A percentile compares a stretch with the other conserved stretches of the same genome.
Conservation (phyloP, 2,888 invertebrate genomes). For the Eurytoma adleriae region DNA sequence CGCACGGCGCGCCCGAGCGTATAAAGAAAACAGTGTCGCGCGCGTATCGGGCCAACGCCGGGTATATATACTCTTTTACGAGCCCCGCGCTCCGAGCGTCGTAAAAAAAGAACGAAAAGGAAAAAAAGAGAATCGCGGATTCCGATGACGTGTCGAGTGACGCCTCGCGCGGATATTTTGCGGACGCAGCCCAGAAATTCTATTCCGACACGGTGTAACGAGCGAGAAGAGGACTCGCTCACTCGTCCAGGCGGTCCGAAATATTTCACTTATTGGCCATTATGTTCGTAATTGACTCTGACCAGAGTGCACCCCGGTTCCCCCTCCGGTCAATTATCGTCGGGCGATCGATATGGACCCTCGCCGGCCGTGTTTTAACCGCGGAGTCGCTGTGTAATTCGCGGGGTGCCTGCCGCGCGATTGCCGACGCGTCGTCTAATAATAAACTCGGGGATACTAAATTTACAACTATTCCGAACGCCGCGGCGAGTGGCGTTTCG, state of each 20-base stretch:
- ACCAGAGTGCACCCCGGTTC: conserved; percentile 8
- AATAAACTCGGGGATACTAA: too few species aligned
- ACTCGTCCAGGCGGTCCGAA: conserved; percentile 1
- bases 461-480: too few species aligned
- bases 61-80: conserved; percentile 21
- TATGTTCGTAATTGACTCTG: conserved; percentile 47
- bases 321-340: conserved; percentile 41
- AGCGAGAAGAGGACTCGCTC: neutral
- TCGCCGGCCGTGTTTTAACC: neutral
- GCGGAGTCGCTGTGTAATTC: conserved; percentile 20
- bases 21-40: conserved; percentile 1
- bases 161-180: conserved; percentile 22
- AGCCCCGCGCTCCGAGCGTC: neutral
- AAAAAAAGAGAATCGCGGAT: neutral
- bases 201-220: conserved; percentile 13
- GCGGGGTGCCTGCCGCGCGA: neutral
- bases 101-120: conserved; percentile 18
- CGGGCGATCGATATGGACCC: conserved; percentile 26
- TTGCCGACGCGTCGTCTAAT: too few species aligned
- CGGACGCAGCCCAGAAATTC: neutral
- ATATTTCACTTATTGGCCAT: conserved; percentile 49
- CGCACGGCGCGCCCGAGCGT: too few species aligned
- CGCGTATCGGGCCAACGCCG: neutral
- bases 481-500: too few species aligned
- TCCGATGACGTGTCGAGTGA: conserved; percentile 22